phyloP scores from a whole-genome alignment of 1,140 invertebrate genomes.

The Vollenhovia emeryi region DNA sequence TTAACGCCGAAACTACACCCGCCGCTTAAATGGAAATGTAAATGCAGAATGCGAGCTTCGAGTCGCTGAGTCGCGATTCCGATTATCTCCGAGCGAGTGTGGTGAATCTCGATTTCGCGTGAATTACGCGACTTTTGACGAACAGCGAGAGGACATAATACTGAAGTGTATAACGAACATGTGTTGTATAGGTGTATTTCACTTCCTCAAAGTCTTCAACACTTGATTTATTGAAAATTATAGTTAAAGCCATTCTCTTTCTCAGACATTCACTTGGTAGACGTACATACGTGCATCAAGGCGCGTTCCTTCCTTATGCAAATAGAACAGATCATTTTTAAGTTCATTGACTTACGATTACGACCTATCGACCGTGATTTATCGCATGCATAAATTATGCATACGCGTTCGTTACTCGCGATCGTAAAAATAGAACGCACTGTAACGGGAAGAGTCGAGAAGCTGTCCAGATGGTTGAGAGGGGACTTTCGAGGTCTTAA shows the following conservation, averaged over 20 bases:
- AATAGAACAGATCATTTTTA: constrained; percentile 8
- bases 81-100: neutral
- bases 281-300: neutral
- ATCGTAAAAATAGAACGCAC: neutral
- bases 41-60: constrained; percentile 44
- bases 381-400: neutral
- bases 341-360: neutral
- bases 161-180: neutral
- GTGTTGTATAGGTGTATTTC: neutral
- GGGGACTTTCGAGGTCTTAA: neutral
- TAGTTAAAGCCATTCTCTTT: neutral
- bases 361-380: neutral
- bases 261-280: neutral
- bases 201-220: neutral
- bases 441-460: neutral
- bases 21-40: constrained; percentile 41
- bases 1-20: constrained; percentile 52
- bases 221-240: neutral
- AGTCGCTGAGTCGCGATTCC: neutral
- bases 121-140: neutral
- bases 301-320: neutral
- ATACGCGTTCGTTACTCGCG: neutral
- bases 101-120: neutral
- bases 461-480: neutral
- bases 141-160: neutral